Evolutionary conservation across 2,113 vertebrate species (phyloP).

Genomic region (Hippocampus guttulatus): DNA sequence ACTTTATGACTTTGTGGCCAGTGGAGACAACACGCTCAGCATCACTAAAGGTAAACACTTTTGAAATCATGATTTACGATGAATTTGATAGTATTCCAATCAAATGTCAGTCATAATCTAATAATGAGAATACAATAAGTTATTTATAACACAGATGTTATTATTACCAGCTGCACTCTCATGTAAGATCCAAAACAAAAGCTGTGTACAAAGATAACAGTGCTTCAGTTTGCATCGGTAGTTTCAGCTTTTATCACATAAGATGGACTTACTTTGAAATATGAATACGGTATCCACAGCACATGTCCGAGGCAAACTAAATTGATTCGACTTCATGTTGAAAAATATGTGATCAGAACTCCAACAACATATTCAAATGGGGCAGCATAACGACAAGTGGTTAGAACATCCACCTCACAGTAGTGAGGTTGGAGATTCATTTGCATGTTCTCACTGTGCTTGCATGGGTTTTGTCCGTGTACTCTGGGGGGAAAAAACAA

Average conservation of each 20-base stretch:
- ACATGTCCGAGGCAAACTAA: no score
- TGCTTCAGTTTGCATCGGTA: background rate
- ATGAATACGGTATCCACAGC: background rate
- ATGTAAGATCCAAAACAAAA: background rate
- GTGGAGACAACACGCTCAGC: slow-evolving; percentile 99
- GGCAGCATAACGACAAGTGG: no score
- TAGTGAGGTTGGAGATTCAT: background rate
- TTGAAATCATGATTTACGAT: background rate
- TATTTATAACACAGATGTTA: background rate
- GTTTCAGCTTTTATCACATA: background rate
- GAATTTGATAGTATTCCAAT: background rate
- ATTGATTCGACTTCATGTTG: no score
- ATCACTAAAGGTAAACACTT: slow-evolving; percentile 90
- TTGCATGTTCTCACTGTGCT: no score
- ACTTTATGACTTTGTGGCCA: slow-evolving; percentile 99
- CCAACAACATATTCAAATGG: no score
- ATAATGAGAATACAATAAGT: background rate
- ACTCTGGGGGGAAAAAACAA: no score
- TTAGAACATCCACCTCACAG: background rate
- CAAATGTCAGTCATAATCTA: background rate
- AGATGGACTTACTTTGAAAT: background rate
- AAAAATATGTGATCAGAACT: no score
- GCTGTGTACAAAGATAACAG: background rate
- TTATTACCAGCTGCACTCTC: background rate
- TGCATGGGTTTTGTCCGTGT: no score